Conservation (phyloP, 1,140 invertebrate species). For the Aphis craccivora region DNA sequence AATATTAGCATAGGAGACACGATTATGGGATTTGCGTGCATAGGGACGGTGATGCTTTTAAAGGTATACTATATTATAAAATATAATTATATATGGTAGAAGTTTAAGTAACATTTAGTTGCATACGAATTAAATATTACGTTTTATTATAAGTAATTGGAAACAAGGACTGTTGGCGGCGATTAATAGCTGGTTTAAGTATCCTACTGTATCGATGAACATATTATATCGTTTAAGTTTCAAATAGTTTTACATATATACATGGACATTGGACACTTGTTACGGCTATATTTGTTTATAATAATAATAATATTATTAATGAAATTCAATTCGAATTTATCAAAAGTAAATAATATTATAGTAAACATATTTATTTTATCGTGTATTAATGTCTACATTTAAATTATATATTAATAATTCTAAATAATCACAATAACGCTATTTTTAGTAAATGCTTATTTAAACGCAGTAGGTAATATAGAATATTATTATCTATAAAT, state of each 20-base stretch:
- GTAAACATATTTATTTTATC: too few relatives aligned
- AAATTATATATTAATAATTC: too few relatives aligned
- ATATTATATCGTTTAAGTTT: not conserved
- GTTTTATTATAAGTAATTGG: not conserved
- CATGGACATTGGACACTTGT: not conserved
- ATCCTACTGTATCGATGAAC: not conserved
- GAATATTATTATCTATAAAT: not conserved
- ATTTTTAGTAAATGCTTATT: too few relatives aligned
- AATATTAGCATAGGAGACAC: conserved; percentile 73
- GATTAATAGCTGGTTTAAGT: not conserved
- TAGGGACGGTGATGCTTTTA: conserved; percentile 74
- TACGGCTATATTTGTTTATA: not conserved
- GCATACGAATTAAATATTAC: not conserved
- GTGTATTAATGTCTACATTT: too few relatives aligned
- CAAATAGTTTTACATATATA: not conserved
- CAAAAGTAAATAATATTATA: too few relatives aligned
- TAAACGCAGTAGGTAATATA: not conserved
- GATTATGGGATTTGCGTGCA: conserved; percentile 74
- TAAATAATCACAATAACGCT: too few relatives aligned
- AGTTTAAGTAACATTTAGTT: not conserved
- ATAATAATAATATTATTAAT: not conserved
- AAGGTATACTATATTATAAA: conserved; percentile 67
- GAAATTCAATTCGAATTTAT: not conserved
- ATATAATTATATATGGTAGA: not conserved
- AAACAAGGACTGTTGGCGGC: not conserved